Conservation (phyloP, 2,113 vertebrate genomes). For the Misgurnus mizolepis region DNA sequence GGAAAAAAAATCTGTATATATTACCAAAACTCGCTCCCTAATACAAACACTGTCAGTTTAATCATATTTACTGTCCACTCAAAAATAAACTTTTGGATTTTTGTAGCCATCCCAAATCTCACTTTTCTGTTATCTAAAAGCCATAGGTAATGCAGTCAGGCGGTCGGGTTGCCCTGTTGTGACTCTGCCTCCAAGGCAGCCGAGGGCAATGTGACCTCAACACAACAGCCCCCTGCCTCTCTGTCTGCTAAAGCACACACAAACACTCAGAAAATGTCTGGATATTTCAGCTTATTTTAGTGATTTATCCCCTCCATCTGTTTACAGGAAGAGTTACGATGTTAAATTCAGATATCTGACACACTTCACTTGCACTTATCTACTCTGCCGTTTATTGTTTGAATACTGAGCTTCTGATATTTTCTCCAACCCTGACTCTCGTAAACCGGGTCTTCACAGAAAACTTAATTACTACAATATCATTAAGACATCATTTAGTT, state of each 20-base stretch:
- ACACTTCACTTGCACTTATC: not conserved
- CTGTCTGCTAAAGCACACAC: conserved; percentile 2
- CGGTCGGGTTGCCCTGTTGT: conserved; percentile 48
- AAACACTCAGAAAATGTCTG: not conserved
- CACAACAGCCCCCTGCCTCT: conserved; percentile 41
- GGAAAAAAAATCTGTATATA: too few relatives aligned
- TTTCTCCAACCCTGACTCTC: too few relatives aligned
- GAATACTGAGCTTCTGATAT: too few relatives aligned
- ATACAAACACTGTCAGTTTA: not conserved
- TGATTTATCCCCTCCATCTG: not conserved
- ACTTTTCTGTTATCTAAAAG: not conserved
- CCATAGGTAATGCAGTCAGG: conserved; percentile 43
- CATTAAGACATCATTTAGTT: too few relatives aligned
- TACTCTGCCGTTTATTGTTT: too few relatives aligned
- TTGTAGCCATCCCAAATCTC: not conserved
- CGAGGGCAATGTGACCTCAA: conserved; percentile 59
- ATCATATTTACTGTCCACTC: too few relatives aligned
- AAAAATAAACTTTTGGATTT: not conserved
- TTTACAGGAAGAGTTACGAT: not conserved
- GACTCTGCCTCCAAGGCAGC: conserved; percentile 55
- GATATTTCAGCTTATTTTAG: not conserved
- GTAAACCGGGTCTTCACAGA: not conserved
- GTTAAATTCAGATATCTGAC: not conserved
- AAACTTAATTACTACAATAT: not conserved
- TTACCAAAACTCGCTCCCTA: too few relatives aligned